Percentiles rank a stretch among this genome's conserved stretches.
Evolutionary conservation across 2,797 vertebrate species (phyloP).

Genomic region (Mastacembelus armatus): DNA sequence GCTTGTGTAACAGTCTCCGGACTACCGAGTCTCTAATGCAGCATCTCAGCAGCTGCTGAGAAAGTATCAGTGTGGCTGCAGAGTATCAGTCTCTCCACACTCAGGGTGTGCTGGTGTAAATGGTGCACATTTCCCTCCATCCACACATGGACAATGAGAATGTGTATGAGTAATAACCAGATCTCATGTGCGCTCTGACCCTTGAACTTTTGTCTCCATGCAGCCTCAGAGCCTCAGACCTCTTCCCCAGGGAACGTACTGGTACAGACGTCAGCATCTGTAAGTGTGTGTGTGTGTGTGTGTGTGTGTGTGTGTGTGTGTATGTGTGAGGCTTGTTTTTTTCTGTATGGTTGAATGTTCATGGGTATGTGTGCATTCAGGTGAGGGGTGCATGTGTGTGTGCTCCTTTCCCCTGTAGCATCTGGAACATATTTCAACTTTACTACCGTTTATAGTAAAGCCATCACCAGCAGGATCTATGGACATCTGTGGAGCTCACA

Average conservation of each 20-base stretch:
- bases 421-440: constrained; percentile 80
- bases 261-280: constrained; percentile 32
- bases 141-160: constrained; percentile 38
- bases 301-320: constrained; percentile 18
- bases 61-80: constrained; percentile 17
- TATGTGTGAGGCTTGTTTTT: constrained; percentile 12
- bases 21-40: constrained; percentile 13
- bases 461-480: constrained; percentile 70
- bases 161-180: constrained; percentile 66
- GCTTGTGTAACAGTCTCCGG: constrained; percentile 15
- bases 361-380: constrained; percentile 3
- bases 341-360: constrained; percentile 24
- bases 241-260: constrained; percentile 51
- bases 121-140: constrained; percentile 70
- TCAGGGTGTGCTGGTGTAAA: constrained; percentile 62
- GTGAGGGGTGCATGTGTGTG: constrained; percentile 22
- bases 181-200: constrained; percentile 71
- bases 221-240: constrained; percentile 35
- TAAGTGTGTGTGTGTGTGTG: constrained; percentile 19
- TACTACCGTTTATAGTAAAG: constrained; percentile 75
- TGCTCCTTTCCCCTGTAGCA: constrained; percentile 59
- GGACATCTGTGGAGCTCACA: constrained; percentile 71
- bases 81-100: constrained; percentile 33
- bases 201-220: constrained; percentile 57
- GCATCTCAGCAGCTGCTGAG: constrained; percentile 62